Percentiles rank a stretch among this genome's conserved stretches.
These are phyloP conservation scores for Geotrypetes seraphini DNA, from an alignment of 2,797 vertebrate genomes.

Conservation along the genomic window DNA sequence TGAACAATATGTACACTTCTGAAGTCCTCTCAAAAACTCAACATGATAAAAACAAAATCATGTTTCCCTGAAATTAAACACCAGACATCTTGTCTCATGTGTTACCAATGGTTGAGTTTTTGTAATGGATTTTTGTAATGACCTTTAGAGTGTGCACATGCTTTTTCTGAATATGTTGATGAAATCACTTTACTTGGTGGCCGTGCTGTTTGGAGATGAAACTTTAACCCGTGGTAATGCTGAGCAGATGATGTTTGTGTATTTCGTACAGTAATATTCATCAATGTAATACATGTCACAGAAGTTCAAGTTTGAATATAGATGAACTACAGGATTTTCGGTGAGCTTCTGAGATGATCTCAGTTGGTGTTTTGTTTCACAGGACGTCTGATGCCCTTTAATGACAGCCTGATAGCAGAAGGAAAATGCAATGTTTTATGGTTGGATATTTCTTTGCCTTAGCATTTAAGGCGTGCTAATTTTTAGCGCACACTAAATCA, in stretches of 20 bases:
- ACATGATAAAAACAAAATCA: no score
- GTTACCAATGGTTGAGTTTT: no score
- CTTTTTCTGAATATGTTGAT: slow-evolving; percentile 59
- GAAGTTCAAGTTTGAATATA: slow-evolving; percentile 66
- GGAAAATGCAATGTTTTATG: slow-evolving; percentile 23
- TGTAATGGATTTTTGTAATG: slow-evolving; percentile 35
- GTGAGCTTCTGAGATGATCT: slow-evolving; percentile 30
- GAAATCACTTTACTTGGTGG: slow-evolving; percentile 56
- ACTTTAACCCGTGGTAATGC: slow-evolving; percentile 47
- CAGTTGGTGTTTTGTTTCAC: slow-evolving; percentile 25
- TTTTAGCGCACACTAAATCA: no score
- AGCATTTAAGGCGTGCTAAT: no score
- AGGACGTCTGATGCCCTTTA: slow-evolving; percentile 40
- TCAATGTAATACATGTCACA: slow-evolving; percentile 34
- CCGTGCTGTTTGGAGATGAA: slow-evolving; percentile 56
- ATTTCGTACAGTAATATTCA: slow-evolving; percentile 45
- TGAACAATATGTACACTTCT: no score
- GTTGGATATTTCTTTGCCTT: no score
- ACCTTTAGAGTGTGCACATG: slow-evolving; percentile 42
- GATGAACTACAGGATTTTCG: slow-evolving; percentile 47
- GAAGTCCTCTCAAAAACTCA: no score
- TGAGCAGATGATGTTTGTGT: slow-evolving; percentile 63
- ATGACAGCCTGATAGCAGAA: slow-evolving; percentile 24
- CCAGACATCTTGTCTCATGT: slow-evolving; percentile 22
- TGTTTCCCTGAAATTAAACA: slow-evolving; percentile 16